Conservation (phyloP, 2,797 vertebrate genomes). For the Odontamblyopus lacepedii region DNA sequence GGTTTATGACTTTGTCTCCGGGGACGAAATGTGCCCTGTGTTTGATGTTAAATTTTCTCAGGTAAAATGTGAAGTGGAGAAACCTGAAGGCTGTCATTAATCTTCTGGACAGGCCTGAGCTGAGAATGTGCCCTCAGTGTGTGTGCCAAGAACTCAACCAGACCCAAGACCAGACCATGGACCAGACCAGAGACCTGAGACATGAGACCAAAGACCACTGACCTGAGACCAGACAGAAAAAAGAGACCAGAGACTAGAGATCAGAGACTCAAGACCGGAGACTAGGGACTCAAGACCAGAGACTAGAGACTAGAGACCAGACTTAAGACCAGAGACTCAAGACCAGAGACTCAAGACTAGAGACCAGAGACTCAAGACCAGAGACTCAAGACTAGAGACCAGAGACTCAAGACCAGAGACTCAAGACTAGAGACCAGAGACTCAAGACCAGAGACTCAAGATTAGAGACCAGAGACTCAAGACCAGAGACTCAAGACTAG, state of each 20-base stretch:
- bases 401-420: background rate
- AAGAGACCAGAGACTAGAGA: too few species aligned
- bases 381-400: background rate
- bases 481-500: too few species aligned
- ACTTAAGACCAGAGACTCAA: too few species aligned
- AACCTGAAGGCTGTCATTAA: conserved; percentile 67
- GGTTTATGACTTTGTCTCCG: background rate
- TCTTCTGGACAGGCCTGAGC: conserved; percentile 71
- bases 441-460: background rate
- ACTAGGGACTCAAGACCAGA: too few species aligned
- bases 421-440: background rate
- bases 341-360: too few species aligned
- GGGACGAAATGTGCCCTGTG: background rate
- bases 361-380: too few species aligned
- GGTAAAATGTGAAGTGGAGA: conserved; percentile 38
- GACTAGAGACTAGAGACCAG: too few species aligned
- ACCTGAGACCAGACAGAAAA: too few species aligned
- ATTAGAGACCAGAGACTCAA: too few species aligned
- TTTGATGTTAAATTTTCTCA: conserved; percentile 23
- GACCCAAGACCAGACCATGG: background rate
- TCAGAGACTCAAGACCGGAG: too few species aligned
- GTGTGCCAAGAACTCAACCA: conserved; percentile 15
- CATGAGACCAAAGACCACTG: too few species aligned
- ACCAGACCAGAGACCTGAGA: background rate
- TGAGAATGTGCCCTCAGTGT: conserved; percentile 19